Conservation (phyloP, 1,140 invertebrate species). For the Rhynchophorus ferrugineus region DNA sequence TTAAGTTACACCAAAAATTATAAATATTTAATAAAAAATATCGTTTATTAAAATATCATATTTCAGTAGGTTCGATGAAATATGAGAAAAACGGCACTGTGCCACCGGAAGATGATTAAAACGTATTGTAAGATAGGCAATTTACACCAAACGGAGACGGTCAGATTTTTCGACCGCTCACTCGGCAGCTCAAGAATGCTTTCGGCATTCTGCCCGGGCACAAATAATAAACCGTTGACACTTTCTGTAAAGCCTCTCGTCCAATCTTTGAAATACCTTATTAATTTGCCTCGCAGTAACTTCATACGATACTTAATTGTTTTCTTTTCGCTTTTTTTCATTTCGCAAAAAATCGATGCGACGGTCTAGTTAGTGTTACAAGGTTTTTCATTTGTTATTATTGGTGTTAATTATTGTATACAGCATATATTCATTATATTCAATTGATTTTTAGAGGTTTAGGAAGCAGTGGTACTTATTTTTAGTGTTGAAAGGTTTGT, state of each 20-base stretch:
- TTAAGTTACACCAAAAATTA: no score
- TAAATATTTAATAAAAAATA: no score
- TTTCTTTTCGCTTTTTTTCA: background rate
- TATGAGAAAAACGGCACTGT: background rate
- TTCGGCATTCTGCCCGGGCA: constrained; percentile 19
- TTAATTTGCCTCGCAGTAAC: constrained; percentile 1
- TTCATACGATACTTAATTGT: background rate
- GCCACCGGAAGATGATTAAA: background rate
- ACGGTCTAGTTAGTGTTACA: no score
- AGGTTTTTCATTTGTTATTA: no score
- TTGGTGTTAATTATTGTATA: no score
- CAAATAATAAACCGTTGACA: constrained; percentile 25
- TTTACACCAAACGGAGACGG: constrained; percentile 8
- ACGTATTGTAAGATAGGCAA: constrained; percentile 4
- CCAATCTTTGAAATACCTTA: constrained; percentile 8
- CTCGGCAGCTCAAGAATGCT: constrained; percentile 15
- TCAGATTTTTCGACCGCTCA: constrained; percentile 3
- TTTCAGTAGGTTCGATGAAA: no score
- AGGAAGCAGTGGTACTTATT: no score
- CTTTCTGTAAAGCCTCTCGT: constrained; percentile 7
- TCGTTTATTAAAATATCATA: no score
- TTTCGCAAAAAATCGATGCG: background rate
- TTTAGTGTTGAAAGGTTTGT: no score
- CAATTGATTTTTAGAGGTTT: no score
- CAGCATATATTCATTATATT: no score